Percentiles rank a stretch among this genome's conserved stretches.
phyloP scores from a whole-genome alignment of 2,797 vertebrate genomes.

The Babyrousa celebensis region DNA sequence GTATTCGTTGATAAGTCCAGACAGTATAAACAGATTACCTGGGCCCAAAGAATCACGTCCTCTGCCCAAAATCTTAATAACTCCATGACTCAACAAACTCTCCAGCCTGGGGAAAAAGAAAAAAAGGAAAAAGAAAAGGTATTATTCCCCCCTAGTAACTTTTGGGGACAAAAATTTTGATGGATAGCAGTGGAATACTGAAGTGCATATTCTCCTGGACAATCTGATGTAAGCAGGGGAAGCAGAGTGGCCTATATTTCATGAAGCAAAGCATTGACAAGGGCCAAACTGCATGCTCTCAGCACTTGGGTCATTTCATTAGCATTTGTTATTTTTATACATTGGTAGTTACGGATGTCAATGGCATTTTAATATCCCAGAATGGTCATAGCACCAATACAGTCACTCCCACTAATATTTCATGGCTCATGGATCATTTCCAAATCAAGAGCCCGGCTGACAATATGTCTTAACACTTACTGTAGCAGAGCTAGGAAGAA shows the following conservation, averaged over 20 bases:
- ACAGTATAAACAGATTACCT: slow-evolving; percentile 75
- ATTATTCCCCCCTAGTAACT: neutral
- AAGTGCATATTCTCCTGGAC: slow-evolving; percentile 47
- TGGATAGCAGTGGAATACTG: slow-evolving; percentile 69
- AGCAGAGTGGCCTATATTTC: slow-evolving; percentile 83
- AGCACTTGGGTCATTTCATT: slow-evolving; percentile 81
- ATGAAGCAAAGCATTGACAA: slow-evolving; percentile 67
- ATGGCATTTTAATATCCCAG: slow-evolving; percentile 84
- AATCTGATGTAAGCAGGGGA: slow-evolving; percentile 69
- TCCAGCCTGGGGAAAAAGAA: slow-evolving; percentile 42
- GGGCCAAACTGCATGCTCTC: slow-evolving; percentile 76
- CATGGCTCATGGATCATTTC: slow-evolving; percentile 79
- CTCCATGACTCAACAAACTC: slow-evolving; percentile 73
- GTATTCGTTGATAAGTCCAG: slow-evolving; percentile 81
- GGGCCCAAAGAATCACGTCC: slow-evolving; percentile 72
- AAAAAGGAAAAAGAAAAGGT: neutral
- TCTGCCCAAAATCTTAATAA: slow-evolving; percentile 77
- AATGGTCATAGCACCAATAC: slow-evolving; percentile 73
- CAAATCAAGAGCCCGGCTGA: slow-evolving; percentile 66
- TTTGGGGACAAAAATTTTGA: slow-evolving; percentile 22
- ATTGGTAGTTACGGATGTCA: slow-evolving; percentile 84
- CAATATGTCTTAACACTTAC: slow-evolving; percentile 77
- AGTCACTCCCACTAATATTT: slow-evolving; percentile 75
- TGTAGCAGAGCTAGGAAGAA: slow-evolving; percentile 39
- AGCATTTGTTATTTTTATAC: slow-evolving; percentile 87